Base-by-base conservation (phyloP, 2,113 vertebrate genomes). In the Stegastes partitus region DNA sequence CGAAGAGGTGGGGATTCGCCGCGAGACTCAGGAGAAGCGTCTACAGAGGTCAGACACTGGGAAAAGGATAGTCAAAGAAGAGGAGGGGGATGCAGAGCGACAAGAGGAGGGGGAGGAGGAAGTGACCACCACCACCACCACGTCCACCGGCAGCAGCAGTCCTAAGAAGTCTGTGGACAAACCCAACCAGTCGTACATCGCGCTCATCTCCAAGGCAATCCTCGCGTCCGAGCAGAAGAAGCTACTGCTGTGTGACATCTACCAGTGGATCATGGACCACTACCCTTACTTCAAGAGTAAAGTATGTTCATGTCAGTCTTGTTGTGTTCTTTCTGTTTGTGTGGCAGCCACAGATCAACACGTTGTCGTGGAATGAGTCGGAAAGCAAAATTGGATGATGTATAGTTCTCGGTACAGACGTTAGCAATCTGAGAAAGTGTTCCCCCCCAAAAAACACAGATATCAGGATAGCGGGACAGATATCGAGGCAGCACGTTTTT, bases 221-320 rank as follows among this genome's bases (percentile, higher is more conserved):
- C 91, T 96, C 84, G 93, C 94, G 0, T 96, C 95, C 0, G 89
- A 93, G 0, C 93, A 95, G 68, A 96, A 96, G 91, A 96, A 96
- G 82, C 94, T 96, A 57, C 84, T 96, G 82, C 91, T 96, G 3
- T 96, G 95, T 8, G 96, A 97, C 68, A 97, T 97, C 91, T 96
- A 96, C 87, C 95, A 95, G 83, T 96, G 96, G 95, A 96, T 96
- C 91, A 96, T 95, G 95, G 95, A 96, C 77, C 91, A 94, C 45
- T 96, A 95, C 70, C 95, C 96, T 2, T 96, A 96, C 90, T 96
- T 96, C 91, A 96, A 95, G 91, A 96, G 95, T 73, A 95, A 96
- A 95, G 95, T 96, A 87, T 3, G 81, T 69, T 55, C 54, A 25
- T 6, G 2, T 31, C 8, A 39, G 2, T 22, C 15, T 19, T 23